Evolutionary conservation across 2,888 invertebrate genomes (phyloP).

Genomic region (Euphydryas editha): DNA sequence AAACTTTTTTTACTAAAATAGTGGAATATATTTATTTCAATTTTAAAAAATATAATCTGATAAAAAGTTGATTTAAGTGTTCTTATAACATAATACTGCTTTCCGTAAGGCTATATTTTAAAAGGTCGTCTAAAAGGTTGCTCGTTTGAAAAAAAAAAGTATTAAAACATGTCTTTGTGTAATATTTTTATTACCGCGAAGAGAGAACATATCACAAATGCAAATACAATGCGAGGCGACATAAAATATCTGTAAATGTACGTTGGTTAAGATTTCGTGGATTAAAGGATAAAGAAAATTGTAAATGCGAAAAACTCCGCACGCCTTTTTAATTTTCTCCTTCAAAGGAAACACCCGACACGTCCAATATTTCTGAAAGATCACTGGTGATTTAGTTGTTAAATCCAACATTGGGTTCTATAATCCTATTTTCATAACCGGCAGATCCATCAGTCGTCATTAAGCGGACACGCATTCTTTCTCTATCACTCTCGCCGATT

Average conservation of each 20-base stretch:
- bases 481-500: slow-evolving; percentile 33
- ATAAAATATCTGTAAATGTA: slow-evolving; percentile 34
- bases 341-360: slow-evolving; percentile 46
- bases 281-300: slow-evolving; percentile 34
- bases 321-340: slow-evolving; percentile 49
- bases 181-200: slow-evolving; percentile 21
- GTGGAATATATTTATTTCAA: background rate
- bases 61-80: too few species aligned
- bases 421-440: slow-evolving; percentile 74
- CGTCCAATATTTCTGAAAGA: slow-evolving; percentile 49
- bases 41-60: too few species aligned
- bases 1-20: background rate
- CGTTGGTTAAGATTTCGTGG: slow-evolving; percentile 34
- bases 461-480: slow-evolving; percentile 63
- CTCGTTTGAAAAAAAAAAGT: background rate
- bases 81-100: too few species aligned
- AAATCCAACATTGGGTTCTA: slow-evolving; percentile 60
- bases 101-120: background rate
- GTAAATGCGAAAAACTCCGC: slow-evolving; percentile 33
- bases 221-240: slow-evolving; percentile 35
- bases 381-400: slow-evolving; percentile 63
- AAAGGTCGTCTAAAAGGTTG: slow-evolving; percentile 4
- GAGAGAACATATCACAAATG: slow-evolving; percentile 34
- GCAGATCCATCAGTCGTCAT: slow-evolving; percentile 78
- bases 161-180: slow-evolving; percentile 17